Base-by-base conservation (phyloP, 1,140 invertebrate species). In the Rhagoletis pomonella region DNA sequence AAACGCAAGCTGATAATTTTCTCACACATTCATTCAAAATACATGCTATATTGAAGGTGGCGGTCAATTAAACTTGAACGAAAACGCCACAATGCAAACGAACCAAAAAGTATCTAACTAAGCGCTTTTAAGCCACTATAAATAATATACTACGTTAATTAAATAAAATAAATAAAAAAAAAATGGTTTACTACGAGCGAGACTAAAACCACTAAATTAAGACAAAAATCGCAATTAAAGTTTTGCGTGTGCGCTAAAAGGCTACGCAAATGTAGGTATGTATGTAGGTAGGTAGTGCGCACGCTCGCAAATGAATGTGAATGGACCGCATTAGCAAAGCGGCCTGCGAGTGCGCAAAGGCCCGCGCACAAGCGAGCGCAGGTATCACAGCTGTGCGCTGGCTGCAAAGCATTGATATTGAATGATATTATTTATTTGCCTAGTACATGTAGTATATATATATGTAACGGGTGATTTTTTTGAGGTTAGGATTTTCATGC, bases 161-260 rank as follows among this genome's bases (percentile, higher is more conserved):
- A 42, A 9, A 12, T 6, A 14, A 44, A 47, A 29, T 1, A 29
- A 29, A 29, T 0, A 29, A 73, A 47, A 5, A 2, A 12, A 55
- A 55, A 55, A 55, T 55, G 10, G 50, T 55, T 7, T 55, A 7
- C 50, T 10, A 55, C 67, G n/a, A 73, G 42, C n/a, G 67, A 44
- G 42, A 17, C 67, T 47, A 73, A 73, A 73, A 73, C 67, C 39
- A n/a, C 67, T 47, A 73, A 73, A 73, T 73, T 73, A 44, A 73
- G 67, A 73, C 67, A 73, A 73, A 47, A 73, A 44, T 47, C 42
- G 67, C 67, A 67, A 67, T 67, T 67, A 67, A 67, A 67, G 65
- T 67, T 29, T 67, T 3, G 65, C 65, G 9, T 29, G 65, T 3
- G 65, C 65, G 65, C 65, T 67, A 67, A 65, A 62, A 29, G 19